Base-by-base conservation (phyloP, 1,140 invertebrate species). In the Halesus radiatus region DNA sequence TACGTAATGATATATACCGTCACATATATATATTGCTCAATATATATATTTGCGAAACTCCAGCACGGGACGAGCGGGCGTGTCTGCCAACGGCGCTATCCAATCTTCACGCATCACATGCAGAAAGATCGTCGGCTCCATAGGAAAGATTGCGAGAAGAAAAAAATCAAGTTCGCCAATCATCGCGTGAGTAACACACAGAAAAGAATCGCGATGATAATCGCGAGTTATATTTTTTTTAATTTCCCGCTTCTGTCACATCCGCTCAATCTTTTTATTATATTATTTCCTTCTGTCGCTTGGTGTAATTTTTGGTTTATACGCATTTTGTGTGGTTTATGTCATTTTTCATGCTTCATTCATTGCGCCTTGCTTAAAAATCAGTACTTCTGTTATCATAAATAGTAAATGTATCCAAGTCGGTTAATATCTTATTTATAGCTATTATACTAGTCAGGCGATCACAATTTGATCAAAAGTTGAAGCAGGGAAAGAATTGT, bases 291-390 rank as follows among this genome's bases (percentile, higher is more conserved):
- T 26, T 66, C 7, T 37, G 23, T 58, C 18, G 22, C 18, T 23
- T 75, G 37, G 37, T 45, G 37, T 45, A 13, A 45, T 45, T 45
- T 45, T 45, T 45, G 8, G 37, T 45, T 45, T 45, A 10, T 45
- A 45, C 10, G 37, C 37, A 45, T 56, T 26, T 75, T 13, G 10
- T 58, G 50, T 22, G 18, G 6, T 54, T 56, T 29, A 23, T 18
- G 20, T 18, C 5, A 56, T 56, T 15, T 15, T 32, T 32, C 80
- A 20, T 76, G 80, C 23, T 88, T 86, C 15, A 29, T 88, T 22
- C 78, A 62, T 76, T 78, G 54, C 87, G 87, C 75, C 75, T 89
- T 88, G 37, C 37, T 45, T 45, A 45, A 45, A 45, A 45, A 45
- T 45, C 37, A 45, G 37, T 45, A 45, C 4, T 32, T 32, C 7